Conservation (phyloP, 2,113 vertebrate species). For the Verasper variegatus region DNA sequence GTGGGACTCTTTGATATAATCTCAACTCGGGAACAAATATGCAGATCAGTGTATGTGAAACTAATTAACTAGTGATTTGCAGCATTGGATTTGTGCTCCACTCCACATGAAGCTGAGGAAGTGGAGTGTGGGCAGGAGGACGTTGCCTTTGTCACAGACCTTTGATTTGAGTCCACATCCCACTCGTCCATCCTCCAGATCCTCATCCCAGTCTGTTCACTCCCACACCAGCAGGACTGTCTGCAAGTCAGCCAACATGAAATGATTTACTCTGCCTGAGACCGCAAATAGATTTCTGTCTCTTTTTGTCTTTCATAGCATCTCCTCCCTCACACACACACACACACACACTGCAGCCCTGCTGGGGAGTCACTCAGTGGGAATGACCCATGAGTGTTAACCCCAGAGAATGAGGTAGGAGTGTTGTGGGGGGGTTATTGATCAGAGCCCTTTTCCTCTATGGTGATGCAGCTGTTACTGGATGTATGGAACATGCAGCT, state of each 20-base stretch:
- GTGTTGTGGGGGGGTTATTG: conserved; percentile 28
- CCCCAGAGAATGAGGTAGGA: neutral
- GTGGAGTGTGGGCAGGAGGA: conserved; percentile 16
- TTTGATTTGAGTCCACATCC: conserved; percentile 14
- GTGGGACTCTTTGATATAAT: too few species aligned
- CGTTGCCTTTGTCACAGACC: conserved; percentile 20
- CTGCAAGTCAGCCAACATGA: neutral
- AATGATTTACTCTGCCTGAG: conserved; percentile 31
- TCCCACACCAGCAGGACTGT: conserved; percentile 32
- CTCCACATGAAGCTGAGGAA: conserved; percentile 6
- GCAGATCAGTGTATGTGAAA: neutral
- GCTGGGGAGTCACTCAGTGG: conserved; percentile 33
- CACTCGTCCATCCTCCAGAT: conserved; percentile 13
- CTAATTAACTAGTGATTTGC: neutral
- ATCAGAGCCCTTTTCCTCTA: conserved; percentile 29
- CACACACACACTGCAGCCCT: conserved; percentile 16
- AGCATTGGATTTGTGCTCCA: neutral
- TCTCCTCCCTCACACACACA: conserved; percentile 11
- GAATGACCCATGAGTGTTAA: conserved; percentile 40
- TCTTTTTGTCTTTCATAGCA: conserved; percentile 33
- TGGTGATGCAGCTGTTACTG: conserved; percentile 36
- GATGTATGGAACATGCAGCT: too few species aligned
- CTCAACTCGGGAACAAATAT: neutral
- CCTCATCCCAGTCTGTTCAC: conserved; percentile 18
- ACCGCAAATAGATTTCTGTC: conserved; percentile 29